Evolutionary conservation across 2,888 invertebrate species (phyloP).

Genomic region (Serripes groenlandicus): DNA sequence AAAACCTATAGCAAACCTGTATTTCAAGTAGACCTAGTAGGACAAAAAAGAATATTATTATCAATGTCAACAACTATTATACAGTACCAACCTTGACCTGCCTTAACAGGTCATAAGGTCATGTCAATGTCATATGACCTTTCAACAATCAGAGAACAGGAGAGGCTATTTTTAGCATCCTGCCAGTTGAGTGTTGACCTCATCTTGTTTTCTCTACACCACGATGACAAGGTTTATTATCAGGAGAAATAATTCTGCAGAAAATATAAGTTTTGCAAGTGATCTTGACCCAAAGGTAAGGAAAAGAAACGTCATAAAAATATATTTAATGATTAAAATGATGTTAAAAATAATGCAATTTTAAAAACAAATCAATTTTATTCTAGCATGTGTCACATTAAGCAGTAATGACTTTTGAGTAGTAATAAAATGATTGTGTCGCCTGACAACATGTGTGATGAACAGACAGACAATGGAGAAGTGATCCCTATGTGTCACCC

Average conservation of each 20-base stretch:
- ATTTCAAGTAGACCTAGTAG: background rate
- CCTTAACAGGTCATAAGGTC: conserved; percentile 52
- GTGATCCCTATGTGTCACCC: too few species aligned
- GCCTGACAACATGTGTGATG: too few species aligned
- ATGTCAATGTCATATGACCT: conserved; percentile 48
- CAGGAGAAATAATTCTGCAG: conserved; percentile 57
- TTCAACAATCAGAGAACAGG: conserved; percentile 45
- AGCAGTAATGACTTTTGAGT: too few species aligned
- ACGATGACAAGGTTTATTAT: conserved; percentile 49
- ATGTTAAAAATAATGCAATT: too few species aligned
- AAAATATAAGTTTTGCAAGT: conserved; percentile 63
- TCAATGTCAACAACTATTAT: conserved; percentile 21
- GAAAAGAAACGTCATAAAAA: background rate
- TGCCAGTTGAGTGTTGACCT: conserved; percentile 31
- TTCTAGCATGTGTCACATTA: too few species aligned
- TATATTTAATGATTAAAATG: too few species aligned
- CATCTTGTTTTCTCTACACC: conserved; percentile 31
- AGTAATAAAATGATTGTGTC: too few species aligned
- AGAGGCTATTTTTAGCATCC: conserved; percentile 62
- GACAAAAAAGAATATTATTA: background rate
- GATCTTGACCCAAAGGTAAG: conserved; percentile 55
- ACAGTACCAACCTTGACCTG: conserved; percentile 54
- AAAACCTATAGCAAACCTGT: background rate
- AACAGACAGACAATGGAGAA: too few species aligned
- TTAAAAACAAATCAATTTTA: too few species aligned